phyloP scores from a whole-genome alignment of 1,140 invertebrate genomes.

The Sitophilus oryzae region DNA sequence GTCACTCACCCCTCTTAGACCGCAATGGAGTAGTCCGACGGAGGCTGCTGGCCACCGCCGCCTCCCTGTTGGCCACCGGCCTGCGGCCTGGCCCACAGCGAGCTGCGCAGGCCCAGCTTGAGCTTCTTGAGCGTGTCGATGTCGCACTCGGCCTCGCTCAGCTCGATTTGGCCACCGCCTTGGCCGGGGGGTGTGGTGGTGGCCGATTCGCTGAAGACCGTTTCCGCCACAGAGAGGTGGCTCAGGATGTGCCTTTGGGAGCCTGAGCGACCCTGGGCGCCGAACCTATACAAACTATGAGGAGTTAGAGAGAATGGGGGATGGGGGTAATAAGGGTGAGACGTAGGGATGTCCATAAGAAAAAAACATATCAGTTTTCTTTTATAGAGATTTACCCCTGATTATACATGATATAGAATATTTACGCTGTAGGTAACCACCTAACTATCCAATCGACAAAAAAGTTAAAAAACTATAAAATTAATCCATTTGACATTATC shows the following conservation, averaged over 20 bases:
- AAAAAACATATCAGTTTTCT: no score
- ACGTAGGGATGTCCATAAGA: no score
- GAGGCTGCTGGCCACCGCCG: slow-evolving; percentile 45
- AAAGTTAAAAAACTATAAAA: no score
- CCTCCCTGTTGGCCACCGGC: slow-evolving; percentile 45
- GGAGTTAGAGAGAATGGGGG: no score
- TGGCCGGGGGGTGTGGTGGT: slow-evolving; percentile 18
- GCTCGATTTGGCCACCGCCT: slow-evolving; percentile 49
- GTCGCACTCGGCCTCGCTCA: slow-evolving; percentile 67
- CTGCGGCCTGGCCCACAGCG: slow-evolving; percentile 63
- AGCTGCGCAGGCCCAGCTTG: slow-evolving; percentile 62
- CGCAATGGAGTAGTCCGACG: slow-evolving; percentile 62
- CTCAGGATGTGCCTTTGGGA: slow-evolving; percentile 48
- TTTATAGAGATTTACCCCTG: no score
- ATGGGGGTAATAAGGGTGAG: neutral
- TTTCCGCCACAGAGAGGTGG: slow-evolving; percentile 56
- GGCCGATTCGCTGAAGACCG: slow-evolving; percentile 49
- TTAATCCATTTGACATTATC: no score
- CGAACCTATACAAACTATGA: slow-evolving; percentile 48
- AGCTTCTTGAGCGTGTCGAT: slow-evolving; percentile 71
- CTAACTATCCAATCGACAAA: no score
- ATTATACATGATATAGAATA: no score
- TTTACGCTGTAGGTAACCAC: no score
- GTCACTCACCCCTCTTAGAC: slow-evolving; percentile 45
- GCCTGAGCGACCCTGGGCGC: slow-evolving; percentile 55